phyloP scores from a whole-genome alignment of 1,140 invertebrate species.

The Drosophila tristis region DNA sequence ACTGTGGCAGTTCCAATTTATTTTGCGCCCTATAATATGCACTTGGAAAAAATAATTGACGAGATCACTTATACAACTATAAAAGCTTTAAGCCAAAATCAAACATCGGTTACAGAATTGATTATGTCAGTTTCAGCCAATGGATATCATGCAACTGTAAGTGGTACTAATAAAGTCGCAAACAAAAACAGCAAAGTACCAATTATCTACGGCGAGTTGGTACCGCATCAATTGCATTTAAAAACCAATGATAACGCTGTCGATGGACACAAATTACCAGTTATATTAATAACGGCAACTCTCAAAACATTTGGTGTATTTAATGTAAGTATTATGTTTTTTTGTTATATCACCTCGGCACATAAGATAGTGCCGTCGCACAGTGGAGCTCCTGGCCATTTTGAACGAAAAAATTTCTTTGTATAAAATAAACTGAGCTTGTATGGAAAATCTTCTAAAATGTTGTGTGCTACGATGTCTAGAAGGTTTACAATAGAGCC shows the following conservation, averaged over 20 bases:
- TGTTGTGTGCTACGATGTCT: neutral
- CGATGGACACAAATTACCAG: slow-evolving; percentile 90
- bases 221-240: slow-evolving; percentile 74
- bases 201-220: slow-evolving; percentile 94
- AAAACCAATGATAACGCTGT: slow-evolving; percentile 90
- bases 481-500: neutral
- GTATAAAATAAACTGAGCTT: too few relatives aligned
- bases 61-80: slow-evolving; percentile 88
- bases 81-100: slow-evolving; percentile 45
- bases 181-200: slow-evolving; percentile 92
- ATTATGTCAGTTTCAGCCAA: slow-evolving; percentile 95
- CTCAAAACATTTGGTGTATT: slow-evolving; percentile 95
- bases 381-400: too few relatives aligned
- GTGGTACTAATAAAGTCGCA: slow-evolving; percentile 87
- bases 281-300: slow-evolving; percentile 95
- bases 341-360: too few relatives aligned
- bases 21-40: slow-evolving; percentile 90
- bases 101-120: slow-evolving; percentile 91
- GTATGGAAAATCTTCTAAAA: too few relatives aligned
- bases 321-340: slow-evolving; percentile 88
- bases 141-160: slow-evolving; percentile 94
- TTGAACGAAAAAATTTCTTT: too few relatives aligned
- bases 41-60: slow-evolving; percentile 90
- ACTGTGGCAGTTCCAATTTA: slow-evolving; percentile 95
- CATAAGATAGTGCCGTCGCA: too few relatives aligned